These are phyloP conservation scores for Nautilus pompilius DNA, from an alignment of 1,140 invertebrate species.

Conservation along the genomic window DNA sequence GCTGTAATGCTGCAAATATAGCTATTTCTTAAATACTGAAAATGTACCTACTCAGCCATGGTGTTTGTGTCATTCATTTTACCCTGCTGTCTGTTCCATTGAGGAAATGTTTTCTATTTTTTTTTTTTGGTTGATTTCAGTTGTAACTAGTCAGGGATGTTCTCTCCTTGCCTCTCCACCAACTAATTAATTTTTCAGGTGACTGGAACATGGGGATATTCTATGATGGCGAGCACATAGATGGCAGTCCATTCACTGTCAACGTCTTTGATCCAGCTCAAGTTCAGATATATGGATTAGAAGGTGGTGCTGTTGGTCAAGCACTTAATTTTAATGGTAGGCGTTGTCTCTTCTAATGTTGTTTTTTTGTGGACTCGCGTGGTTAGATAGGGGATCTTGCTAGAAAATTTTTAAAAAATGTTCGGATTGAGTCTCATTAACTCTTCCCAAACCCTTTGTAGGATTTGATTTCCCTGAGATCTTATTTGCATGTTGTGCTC, in stretches of 20 bases:
- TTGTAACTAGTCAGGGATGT: neutral
- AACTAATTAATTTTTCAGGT: conserved; percentile 39
- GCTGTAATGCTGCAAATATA: too few relatives aligned
- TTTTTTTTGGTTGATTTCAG: neutral
- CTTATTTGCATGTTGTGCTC: too few relatives aligned
- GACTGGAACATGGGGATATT: conserved; percentile 95
- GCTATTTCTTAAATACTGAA: too few relatives aligned
- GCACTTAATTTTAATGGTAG: conserved; percentile 48
- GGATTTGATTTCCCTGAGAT: too few relatives aligned
- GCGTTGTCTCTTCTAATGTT: conserved; percentile 6
- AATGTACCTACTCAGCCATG: neutral
- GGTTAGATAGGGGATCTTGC: too few relatives aligned
- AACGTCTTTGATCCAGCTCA: conserved; percentile 49
- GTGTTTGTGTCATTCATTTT: neutral
- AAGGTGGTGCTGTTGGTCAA: conserved; percentile 52
- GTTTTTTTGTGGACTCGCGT: too few relatives aligned
- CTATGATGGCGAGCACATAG: conserved; percentile 92
- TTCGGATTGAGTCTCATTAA: too few relatives aligned
- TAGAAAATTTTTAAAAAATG: too few relatives aligned
- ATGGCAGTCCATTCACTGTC: conserved; percentile 63
- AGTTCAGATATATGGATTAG: conserved; percentile 45
- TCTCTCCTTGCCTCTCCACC: neutral
- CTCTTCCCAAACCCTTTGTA: too few relatives aligned
- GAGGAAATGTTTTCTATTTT: neutral
- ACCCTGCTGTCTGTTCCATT: neutral